Conservation (phyloP, 2,797 vertebrate species). For the Liasis olivaceus region DNA sequence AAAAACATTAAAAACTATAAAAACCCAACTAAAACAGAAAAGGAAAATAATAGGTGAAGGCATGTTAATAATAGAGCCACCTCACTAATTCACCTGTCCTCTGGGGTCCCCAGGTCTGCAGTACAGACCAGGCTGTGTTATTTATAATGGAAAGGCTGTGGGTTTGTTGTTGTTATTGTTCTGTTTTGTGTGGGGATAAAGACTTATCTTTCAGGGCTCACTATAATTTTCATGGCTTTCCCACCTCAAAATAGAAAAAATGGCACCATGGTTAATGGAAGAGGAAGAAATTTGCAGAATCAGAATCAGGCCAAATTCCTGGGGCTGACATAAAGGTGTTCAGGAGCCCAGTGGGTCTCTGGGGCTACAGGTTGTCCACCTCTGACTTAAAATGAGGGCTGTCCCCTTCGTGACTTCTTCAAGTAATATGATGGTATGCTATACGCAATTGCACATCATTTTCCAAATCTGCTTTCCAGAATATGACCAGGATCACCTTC, state of each 20-base stretch:
- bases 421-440: background rate
- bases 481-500: background rate
- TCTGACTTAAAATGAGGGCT: background rate
- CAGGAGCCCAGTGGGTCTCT: background rate
- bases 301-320: background rate
- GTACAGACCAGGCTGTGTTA: background rate
- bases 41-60: no score
- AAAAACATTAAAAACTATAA: no score
- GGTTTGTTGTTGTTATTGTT: background rate
- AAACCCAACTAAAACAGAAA: no score
- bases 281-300: background rate
- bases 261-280: background rate
- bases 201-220: background rate
- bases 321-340: background rate
- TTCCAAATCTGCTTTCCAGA: background rate
- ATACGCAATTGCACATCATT: background rate
- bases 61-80: no score
- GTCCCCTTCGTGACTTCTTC: no score
- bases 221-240: background rate
- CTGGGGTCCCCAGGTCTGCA: background rate
- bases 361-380: background rate
- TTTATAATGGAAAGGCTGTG: background rate
- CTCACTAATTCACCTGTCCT: no score
- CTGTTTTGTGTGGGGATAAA: background rate
- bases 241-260: background rate